Evolutionary conservation across 2,113 vertebrate genomes (phyloP).

Genomic region (Petaurus breviceps): DNA sequence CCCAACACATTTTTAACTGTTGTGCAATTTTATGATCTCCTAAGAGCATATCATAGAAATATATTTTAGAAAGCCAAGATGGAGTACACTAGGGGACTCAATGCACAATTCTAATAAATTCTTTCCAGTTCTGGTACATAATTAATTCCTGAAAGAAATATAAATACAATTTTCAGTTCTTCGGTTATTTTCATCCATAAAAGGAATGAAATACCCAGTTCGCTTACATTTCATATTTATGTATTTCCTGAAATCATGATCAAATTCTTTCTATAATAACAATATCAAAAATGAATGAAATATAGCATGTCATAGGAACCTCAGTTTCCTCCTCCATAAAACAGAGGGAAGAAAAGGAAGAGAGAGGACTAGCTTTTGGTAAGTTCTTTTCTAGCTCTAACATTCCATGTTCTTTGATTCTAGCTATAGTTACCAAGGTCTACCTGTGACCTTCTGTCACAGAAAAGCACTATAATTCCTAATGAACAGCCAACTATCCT

Average conservation of each 20-base stretch:
- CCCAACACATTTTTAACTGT: constrained; percentile 1
- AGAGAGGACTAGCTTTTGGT: background rate
- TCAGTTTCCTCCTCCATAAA: background rate
- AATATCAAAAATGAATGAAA: background rate
- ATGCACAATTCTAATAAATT: background rate
- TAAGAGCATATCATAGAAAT: background rate
- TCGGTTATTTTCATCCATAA: background rate
- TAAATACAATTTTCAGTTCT: background rate
- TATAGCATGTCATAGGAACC: background rate
- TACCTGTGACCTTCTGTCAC: background rate
- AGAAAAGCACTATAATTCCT: background rate
- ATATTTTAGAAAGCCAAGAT: constrained; percentile 19
- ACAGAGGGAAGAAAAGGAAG: background rate
- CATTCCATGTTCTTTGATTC: background rate
- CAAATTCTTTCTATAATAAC: background rate
- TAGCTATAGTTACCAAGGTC: background rate
- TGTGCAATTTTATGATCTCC: background rate
- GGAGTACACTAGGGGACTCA: background rate
- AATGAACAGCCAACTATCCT: background rate
- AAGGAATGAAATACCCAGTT: constrained; percentile 4
- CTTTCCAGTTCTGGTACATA: background rate
- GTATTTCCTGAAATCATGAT: background rate
- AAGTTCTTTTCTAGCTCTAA: background rate
- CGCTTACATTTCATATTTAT: background rate
- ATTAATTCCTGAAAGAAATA: background rate